These are phyloP conservation scores for Tetraneura akinire DNA, from an alignment of 1,140 invertebrate genomes.

Conservation along the genomic window DNA sequence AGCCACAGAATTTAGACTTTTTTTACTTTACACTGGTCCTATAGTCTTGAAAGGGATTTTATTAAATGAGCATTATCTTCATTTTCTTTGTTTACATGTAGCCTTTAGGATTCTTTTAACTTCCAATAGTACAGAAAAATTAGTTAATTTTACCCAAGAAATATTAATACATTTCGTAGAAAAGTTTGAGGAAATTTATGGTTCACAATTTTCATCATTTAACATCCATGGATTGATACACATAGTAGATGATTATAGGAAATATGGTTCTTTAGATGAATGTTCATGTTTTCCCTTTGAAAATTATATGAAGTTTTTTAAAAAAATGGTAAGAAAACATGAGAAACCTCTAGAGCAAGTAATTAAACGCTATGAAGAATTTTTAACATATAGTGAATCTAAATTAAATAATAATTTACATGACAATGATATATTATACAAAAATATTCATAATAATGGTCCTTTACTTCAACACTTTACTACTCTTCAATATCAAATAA, in stretches of 20 bases:
- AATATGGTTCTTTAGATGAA: background rate
- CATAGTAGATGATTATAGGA: background rate
- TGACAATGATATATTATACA: background rate
- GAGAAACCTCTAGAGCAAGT: background rate
- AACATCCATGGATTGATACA: background rate
- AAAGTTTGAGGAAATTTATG: background rate
- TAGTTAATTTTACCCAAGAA: background rate
- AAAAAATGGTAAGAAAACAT: conserved; percentile 7
- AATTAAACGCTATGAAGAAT: background rate
- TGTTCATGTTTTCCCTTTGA: conserved; percentile 5
- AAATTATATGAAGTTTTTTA: conserved; percentile 11
- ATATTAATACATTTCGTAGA: background rate
- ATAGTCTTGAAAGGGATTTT: conserved; percentile 2
- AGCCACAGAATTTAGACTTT: background rate
- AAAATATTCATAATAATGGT: background rate
- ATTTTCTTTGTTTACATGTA: background rate
- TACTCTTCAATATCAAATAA: background rate
- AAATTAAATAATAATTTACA: background rate
- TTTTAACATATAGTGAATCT: background rate
- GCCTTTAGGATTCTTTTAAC: background rate
- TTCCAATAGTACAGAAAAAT: background rate
- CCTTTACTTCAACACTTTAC: background rate
- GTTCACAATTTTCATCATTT: background rate
- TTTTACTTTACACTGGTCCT: background rate
- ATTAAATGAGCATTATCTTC: background rate